These are phyloP conservation scores for Enteromius trimaculatus DNA, from an alignment of 2,797 vertebrate genomes.

Conservation along the genomic window DNA sequence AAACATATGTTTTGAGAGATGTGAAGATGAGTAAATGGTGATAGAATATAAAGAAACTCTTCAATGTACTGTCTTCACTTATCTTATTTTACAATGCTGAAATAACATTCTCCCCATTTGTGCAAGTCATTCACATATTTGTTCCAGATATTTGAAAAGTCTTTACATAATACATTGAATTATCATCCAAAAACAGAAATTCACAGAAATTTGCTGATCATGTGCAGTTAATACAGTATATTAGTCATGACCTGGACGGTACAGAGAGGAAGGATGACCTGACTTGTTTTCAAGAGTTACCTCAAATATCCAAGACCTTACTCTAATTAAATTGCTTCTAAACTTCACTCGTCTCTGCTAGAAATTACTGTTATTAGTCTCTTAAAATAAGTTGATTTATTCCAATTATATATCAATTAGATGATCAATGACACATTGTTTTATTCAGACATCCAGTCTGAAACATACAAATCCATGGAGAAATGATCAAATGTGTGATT, in stretches of 20 bases:
- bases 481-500: not conserved
- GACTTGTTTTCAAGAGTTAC: not conserved
- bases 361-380: not conserved
- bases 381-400: not conserved
- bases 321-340: constrained; percentile 32
- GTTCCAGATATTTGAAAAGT: not conserved
- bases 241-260: not conserved
- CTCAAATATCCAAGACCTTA: not conserved
- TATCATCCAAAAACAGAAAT: not conserved
- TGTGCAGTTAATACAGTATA: not conserved
- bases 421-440: constrained; percentile 19
- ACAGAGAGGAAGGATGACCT: not conserved
- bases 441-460: not conserved
- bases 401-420: not conserved
- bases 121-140: not conserved
- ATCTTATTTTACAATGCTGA: not conserved
- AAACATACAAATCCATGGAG: not conserved
- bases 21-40: not conserved
- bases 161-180: not conserved
- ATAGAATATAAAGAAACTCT: not conserved
- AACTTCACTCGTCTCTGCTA: constrained; percentile 9
- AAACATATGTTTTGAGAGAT: not conserved
- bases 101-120: not conserved
- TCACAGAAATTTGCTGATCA: not conserved
- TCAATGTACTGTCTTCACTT: not conserved